Conservation (phyloP, 1,140 invertebrate genomes). For the Venustaconcha ellipsiformis region DNA sequence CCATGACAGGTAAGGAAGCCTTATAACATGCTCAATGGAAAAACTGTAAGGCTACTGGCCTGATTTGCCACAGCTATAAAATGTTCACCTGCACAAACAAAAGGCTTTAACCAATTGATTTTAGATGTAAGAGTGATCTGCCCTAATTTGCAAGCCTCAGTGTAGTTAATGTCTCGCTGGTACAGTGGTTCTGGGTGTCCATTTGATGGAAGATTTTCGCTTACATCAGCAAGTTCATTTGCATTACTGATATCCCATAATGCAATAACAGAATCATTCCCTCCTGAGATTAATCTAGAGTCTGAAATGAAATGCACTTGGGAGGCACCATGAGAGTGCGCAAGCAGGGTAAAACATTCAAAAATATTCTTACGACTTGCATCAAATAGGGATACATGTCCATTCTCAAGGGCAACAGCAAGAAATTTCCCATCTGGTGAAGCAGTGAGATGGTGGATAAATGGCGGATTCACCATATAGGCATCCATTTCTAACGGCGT, state of each 20-base stretch:
- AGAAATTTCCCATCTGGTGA: conserved; percentile 50
- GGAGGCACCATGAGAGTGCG: conserved; percentile 60
- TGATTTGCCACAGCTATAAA: conserved; percentile 57
- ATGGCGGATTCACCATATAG: conserved; percentile 63
- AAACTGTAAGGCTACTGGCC: conserved; percentile 42
- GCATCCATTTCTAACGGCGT: conserved; percentile 39
- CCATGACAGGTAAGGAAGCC: too few relatives aligned
- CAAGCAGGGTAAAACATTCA: conserved; percentile 51
- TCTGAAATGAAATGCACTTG: conserved; percentile 57
- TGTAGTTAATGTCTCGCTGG: conserved; percentile 28
- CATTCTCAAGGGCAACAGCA: conserved; percentile 63
- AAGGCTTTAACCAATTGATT: conserved; percentile 62
- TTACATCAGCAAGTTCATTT: conserved; percentile 18
- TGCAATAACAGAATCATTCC: conserved; percentile 57
- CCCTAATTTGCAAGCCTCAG: conserved; percentile 42
- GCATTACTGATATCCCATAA: conserved; percentile 60
- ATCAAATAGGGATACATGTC: conserved; percentile 55
- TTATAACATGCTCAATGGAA: conserved; percentile 1
- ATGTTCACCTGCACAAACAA: conserved; percentile 26
- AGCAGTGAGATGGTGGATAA: conserved; percentile 54
- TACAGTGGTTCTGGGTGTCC: conserved; percentile 32
- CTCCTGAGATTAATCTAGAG: conserved; percentile 50
- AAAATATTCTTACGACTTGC: conserved; percentile 44
- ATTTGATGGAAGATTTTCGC: conserved; percentile 18
- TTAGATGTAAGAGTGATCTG: conserved; percentile 49